A percentile compares a stretch with the other conserved stretches of the same genome.
phyloP scores from a whole-genome alignment of 2,888 invertebrate genomes.

The Drosophila paranaensis region DNA sequence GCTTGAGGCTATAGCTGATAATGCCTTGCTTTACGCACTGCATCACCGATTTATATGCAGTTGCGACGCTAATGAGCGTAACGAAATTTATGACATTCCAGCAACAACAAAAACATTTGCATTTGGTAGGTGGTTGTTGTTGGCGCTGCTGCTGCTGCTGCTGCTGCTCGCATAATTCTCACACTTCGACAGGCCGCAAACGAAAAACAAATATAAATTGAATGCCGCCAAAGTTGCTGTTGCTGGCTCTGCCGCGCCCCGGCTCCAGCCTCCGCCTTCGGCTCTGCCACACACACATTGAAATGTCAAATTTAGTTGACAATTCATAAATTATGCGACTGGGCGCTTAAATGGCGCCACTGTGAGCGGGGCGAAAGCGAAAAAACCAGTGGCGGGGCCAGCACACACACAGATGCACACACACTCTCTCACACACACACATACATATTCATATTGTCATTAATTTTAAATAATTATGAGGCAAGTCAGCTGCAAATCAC shows the following conservation, averaged over 20 bases:
- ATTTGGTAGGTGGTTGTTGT: slow-evolving; percentile 28
- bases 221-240: slow-evolving; percentile 59
- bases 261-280: slow-evolving; percentile 21
- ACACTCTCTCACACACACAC: not conserved
- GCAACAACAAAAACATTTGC: slow-evolving; percentile 35
- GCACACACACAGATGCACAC: not conserved
- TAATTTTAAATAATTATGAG: slow-evolving; percentile 79
- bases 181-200: slow-evolving; percentile 81
- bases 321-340: slow-evolving; percentile 83
- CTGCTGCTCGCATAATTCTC: slow-evolving; percentile 79
- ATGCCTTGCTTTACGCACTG: not conserved
- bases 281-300: slow-evolving; percentile 71
- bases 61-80: slow-evolving; percentile 77
- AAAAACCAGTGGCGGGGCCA: slow-evolving; percentile 3
- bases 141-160: slow-evolving; percentile 39
- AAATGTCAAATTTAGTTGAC: slow-evolving; percentile 84
- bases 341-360: slow-evolving; percentile 82
- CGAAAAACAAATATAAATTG: slow-evolving; percentile 68
- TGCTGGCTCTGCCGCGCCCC: slow-evolving; percentile 8
- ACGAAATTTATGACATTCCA: slow-evolving; percentile 82
- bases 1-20: slow-evolving; percentile 12
- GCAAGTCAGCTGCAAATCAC: slow-evolving; percentile 64
- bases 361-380: not conserved
- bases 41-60: slow-evolving; percentile 36
- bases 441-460: slow-evolving; percentile 72